These are phyloP conservation scores for Herminia tarsipennalis DNA, from an alignment of 2,888 invertebrate genomes.

Conservation along the genomic window DNA sequence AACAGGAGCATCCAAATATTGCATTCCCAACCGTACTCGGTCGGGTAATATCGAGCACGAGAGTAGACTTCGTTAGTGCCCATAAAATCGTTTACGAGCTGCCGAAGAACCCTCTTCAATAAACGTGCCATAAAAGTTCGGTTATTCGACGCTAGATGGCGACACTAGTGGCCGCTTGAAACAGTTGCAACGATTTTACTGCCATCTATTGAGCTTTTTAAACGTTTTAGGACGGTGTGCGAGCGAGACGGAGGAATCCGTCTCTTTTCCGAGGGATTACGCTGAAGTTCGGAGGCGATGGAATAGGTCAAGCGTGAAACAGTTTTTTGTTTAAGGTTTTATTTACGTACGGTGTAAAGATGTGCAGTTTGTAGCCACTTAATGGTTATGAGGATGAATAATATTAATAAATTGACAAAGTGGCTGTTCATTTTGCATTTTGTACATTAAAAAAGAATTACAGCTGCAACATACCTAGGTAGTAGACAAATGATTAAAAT, in stretches of 20 bases:
- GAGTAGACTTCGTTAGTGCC: constrained; percentile 82
- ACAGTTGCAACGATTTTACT: constrained; percentile 80
- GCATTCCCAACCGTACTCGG: constrained; percentile 79
- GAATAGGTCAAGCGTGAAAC: constrained; percentile 47
- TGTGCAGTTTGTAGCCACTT: constrained; percentile 28
- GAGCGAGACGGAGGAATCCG: constrained; percentile 49
- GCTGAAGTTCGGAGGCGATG: constrained; percentile 55
- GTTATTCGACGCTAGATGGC: constrained; percentile 84
- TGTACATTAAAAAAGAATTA: too few relatives aligned
- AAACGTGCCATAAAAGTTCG: constrained; percentile 84
- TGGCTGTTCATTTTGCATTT: too few relatives aligned
- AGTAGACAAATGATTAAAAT: too few relatives aligned
- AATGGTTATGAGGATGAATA: background rate
- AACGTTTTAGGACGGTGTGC: constrained; percentile 66
- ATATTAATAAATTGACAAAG: background rate
- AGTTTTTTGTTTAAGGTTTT: constrained; percentile 32
- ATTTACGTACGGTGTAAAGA: constrained; percentile 12
- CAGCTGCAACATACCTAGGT: too few relatives aligned
- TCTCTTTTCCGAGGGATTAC: constrained; percentile 51
- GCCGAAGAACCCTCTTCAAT: constrained; percentile 85
- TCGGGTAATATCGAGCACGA: constrained; percentile 81
- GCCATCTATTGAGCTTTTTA: constrained; percentile 85
- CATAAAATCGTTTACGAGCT: constrained; percentile 86
- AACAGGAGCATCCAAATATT: constrained; percentile 80
- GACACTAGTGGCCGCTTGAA: constrained; percentile 81